Evolutionary conservation across 2,113 vertebrate species (phyloP).

Genomic region (Apodemus sylvaticus): DNA sequence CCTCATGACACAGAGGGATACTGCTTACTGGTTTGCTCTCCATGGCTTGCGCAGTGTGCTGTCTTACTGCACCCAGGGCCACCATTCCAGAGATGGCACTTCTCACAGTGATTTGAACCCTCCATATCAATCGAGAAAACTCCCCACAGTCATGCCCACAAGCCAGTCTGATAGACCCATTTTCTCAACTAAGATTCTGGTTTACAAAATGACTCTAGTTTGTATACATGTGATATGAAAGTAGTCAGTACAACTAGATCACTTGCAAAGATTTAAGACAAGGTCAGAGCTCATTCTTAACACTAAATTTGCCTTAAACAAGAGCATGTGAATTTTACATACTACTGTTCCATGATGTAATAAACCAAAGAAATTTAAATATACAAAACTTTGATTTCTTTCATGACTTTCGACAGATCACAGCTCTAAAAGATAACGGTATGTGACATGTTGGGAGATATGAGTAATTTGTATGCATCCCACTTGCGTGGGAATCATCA

Average conservation of each 20-base stretch:
- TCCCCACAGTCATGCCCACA: background rate
- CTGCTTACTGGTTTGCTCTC: background rate
- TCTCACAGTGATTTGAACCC: background rate
- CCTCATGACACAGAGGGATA: background rate
- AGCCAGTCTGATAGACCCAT: background rate
- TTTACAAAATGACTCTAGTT: background rate
- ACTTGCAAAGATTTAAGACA: background rate
- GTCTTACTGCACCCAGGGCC: background rate
- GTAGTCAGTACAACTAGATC: background rate
- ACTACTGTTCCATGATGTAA: background rate
- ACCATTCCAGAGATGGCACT: background rate
- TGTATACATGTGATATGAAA: background rate
- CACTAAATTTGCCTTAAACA: background rate
- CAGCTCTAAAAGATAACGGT: background rate
- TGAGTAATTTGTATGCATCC: background rate
- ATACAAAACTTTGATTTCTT: background rate
- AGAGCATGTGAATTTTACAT: background rate
- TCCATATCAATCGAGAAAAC: background rate
- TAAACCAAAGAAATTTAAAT: background rate
- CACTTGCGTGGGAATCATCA: background rate
- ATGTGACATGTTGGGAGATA: background rate
- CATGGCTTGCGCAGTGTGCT: background rate
- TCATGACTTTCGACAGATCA: background rate
- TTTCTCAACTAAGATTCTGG: background rate
- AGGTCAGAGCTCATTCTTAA: background rate